phyloP scores from a whole-genome alignment of 37 sponge, comb jelly and placozoan species.

The Hexactinellida sp. region DNA sequence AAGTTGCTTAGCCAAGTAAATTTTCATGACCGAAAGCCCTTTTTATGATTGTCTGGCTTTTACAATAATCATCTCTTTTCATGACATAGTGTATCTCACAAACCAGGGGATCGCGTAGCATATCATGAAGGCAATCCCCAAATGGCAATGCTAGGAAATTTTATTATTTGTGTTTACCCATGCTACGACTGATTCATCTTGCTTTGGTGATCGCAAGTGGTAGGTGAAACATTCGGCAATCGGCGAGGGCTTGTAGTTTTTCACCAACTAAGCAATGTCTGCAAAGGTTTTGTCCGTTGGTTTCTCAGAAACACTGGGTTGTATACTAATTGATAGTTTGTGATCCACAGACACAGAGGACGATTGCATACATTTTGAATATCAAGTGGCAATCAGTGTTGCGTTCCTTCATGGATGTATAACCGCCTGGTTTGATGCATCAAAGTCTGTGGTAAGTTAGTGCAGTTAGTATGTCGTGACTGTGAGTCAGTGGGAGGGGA shows the following conservation, averaged over 20 bases:
- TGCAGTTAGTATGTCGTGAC: too few relatives aligned
- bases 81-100: not conserved
- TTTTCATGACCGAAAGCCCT: not conserved
- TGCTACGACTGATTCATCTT: not conserved
- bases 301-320: not conserved
- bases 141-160: not conserved
- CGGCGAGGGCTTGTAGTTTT: not conserved
- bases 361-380: not conserved
- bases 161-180: not conserved
- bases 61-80: too few relatives aligned
- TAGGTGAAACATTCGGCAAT: not conserved
- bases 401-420: too few relatives aligned
- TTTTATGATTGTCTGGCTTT: not conserved
- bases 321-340: not conserved
- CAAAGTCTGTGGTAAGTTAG: too few relatives aligned
- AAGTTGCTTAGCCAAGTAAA: too few relatives aligned
- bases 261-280: not conserved
- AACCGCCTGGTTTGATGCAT: too few relatives aligned
- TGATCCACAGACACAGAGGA: not conserved
- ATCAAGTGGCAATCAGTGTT: too few relatives aligned
- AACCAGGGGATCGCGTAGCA: not conserved
- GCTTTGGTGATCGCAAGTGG: not conserved
- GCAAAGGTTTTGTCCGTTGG: not conserved
- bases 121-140: not conserved
- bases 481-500: too few relatives aligned